A percentile compares a stretch with the other conserved stretches of the same genome.
These are phyloP conservation scores for Cheirogaleus major DNA, from an alignment of 2,797 vertebrate genomes.

Conservation along the genomic window DNA sequence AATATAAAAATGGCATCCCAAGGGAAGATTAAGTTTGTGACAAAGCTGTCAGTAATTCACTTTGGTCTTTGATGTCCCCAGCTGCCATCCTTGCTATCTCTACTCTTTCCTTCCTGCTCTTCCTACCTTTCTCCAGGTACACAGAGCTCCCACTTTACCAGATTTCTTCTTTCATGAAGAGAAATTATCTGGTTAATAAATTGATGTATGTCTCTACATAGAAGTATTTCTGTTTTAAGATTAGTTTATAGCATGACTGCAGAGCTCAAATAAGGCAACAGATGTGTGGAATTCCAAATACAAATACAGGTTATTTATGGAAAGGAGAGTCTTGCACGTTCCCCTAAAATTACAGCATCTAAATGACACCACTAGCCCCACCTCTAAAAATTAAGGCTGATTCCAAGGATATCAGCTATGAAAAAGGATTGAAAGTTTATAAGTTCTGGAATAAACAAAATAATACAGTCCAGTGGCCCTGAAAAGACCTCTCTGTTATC, in stretches of 20 bases:
- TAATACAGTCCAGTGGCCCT: background rate
- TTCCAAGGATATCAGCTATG: background rate
- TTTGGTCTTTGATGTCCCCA: background rate
- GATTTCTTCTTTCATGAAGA: background rate
- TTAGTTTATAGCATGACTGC: background rate
- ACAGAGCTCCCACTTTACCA: background rate
- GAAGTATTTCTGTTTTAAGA: background rate
- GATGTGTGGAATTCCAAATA: background rate
- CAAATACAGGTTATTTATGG: background rate
- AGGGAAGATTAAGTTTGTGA: background rate
- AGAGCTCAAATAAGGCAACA: background rate
- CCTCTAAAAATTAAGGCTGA: background rate
- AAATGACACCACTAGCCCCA: background rate
- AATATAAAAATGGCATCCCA: background rate
- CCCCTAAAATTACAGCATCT: background rate
- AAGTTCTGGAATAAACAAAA: background rate
- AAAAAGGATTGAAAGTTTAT: background rate
- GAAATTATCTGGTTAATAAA: background rate
- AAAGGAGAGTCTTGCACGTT: background rate
- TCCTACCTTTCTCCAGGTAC: background rate
- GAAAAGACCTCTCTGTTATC: background rate
- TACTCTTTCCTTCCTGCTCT: background rate
- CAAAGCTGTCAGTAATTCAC: background rate
- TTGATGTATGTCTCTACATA: background rate
- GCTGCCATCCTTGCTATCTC: background rate